phyloP scores from a whole-genome alignment of 2,888 invertebrate genomes.

The Leptarthrus brevirostris region DNA sequence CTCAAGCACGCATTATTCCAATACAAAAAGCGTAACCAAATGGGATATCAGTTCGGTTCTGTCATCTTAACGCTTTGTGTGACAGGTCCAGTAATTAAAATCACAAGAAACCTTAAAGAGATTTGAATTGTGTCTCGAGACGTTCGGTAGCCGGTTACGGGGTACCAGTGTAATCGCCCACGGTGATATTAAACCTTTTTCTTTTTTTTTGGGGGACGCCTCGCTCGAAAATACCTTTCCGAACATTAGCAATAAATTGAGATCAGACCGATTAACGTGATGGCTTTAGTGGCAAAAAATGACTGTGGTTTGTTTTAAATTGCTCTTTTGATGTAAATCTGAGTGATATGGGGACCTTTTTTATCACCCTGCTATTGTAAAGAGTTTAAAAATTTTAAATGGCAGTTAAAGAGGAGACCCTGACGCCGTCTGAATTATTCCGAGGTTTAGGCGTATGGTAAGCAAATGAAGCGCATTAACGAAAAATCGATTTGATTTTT shows the following conservation, averaged over 20 bases:
- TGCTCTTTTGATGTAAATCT: constrained; percentile 39
- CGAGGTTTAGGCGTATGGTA: background rate
- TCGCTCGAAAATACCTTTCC: background rate
- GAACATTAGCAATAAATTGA: constrained; percentile 39
- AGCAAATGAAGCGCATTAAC: too few species aligned
- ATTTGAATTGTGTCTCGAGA: constrained; percentile 19
- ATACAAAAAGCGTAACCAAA: constrained; percentile 26
- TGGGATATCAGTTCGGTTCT: constrained; percentile 26
- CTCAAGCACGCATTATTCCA: constrained; percentile 3
- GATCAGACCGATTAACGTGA: constrained; percentile 30
- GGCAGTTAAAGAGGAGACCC: constrained; percentile 8
- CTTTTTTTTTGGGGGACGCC: background rate
- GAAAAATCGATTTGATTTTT: too few species aligned
- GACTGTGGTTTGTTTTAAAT: constrained; percentile 42
- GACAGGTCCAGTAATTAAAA: constrained; percentile 41
- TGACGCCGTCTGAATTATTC: background rate
- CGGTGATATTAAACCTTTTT: background rate
- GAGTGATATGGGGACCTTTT: constrained; percentile 15
- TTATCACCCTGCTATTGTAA: constrained; percentile 14
- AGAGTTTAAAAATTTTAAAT: constrained; percentile 40
- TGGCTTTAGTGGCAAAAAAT: constrained; percentile 39
- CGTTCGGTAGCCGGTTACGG: constrained; percentile 11
- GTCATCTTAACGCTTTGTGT: constrained; percentile 33
- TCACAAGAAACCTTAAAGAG: constrained; percentile 39
- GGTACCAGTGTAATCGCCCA: constrained; percentile 10